Conservation (phyloP, 2,113 vertebrate species). For the Dendrocopos noguchii region DNA sequence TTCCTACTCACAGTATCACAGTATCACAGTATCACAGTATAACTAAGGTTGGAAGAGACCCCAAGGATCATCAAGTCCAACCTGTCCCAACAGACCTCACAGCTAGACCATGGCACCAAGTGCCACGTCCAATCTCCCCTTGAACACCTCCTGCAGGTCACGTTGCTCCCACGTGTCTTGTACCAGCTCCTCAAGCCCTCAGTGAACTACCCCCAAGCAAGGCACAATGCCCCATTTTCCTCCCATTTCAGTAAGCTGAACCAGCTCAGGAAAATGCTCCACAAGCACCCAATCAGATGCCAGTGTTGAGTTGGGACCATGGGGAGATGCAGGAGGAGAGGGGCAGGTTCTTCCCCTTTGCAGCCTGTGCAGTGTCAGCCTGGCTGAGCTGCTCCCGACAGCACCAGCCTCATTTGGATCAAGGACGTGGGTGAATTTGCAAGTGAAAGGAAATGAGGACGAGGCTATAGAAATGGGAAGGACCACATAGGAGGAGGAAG, state of each 20-base stretch:
- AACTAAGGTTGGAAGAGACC: too few relatives aligned
- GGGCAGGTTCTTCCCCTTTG: neutral
- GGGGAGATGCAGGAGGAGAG: neutral
- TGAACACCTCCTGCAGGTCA: too few relatives aligned
- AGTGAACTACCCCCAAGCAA: neutral
- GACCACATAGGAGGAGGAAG: neutral
- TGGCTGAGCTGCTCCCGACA: neutral
- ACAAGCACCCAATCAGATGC: neutral
- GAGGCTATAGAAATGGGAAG: slow-evolving; percentile 5
- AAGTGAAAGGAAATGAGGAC: slow-evolving; percentile 47
- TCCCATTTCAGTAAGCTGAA: neutral
- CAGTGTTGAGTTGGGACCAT: neutral
- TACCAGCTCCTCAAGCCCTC: neutral
- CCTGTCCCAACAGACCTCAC: too few relatives aligned
- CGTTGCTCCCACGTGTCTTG: neutral
- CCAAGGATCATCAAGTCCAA: too few relatives aligned
- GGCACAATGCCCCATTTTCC: neutral
- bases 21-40: too few relatives aligned
- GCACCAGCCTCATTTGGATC: neutral
- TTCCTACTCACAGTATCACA: too few relatives aligned
- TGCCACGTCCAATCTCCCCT: too few relatives aligned
- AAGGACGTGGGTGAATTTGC: neutral
- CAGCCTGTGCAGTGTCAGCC: neutral
- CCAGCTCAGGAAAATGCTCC: neutral
- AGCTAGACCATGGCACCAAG: too few relatives aligned